Evolutionary conservation across 2,113 vertebrate genomes (phyloP).

Genomic region (Cyprinus carpio): DNA sequence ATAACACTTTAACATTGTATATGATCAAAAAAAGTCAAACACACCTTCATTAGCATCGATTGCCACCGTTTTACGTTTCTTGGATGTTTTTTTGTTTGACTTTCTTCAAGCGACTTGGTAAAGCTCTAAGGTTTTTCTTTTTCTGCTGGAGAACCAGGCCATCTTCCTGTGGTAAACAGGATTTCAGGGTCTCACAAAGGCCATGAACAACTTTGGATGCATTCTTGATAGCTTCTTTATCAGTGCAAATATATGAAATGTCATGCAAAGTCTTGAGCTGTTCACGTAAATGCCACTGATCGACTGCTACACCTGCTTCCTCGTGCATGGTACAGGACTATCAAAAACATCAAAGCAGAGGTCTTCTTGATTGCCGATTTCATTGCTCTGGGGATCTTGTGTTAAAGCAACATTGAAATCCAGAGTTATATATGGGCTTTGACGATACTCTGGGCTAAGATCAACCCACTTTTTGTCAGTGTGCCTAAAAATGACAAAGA

Average conservation of each 20-base stretch:
- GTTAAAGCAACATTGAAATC: constrained; percentile 5
- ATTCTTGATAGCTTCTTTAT: background rate
- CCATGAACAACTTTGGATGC: background rate
- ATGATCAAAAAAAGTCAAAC: background rate
- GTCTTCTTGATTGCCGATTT: background rate
- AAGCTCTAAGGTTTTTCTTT: constrained; percentile 4
- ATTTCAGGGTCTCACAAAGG: background rate
- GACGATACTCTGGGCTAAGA: background rate
- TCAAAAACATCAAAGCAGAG: background rate
- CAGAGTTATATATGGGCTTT: constrained; percentile 3
- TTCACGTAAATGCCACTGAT: background rate
- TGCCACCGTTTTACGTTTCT: background rate
- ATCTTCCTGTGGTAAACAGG: background rate
- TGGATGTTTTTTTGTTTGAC: background rate
- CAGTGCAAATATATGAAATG: background rate
- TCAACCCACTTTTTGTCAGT: background rate
- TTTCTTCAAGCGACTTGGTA: background rate
- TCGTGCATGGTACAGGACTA: background rate
- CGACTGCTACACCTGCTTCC: background rate
- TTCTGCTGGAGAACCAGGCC: constrained; percentile 5
- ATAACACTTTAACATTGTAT: too few relatives aligned
- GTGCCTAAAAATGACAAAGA: constrained; percentile 1
- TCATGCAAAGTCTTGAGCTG: background rate
- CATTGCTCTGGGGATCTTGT: background rate
- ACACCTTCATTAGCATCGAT: background rate